Conservation (phyloP, 2,113 vertebrate species). For the Catagonus wagneri region DNA sequence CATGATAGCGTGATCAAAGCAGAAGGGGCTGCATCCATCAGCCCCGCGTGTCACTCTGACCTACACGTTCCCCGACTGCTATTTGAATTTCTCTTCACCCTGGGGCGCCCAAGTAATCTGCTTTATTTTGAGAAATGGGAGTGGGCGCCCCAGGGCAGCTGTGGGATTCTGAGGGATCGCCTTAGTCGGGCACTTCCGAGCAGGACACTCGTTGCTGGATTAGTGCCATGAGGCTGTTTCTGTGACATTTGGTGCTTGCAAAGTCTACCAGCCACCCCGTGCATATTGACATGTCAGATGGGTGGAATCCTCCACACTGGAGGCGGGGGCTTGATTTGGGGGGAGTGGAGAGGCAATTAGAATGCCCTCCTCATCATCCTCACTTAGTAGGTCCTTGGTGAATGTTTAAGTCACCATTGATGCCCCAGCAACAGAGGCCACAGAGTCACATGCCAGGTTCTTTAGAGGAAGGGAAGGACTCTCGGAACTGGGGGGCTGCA, state of each 20-base stretch:
- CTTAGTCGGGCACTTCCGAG: background rate
- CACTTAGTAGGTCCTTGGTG: background rate
- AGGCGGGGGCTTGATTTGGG: background rate
- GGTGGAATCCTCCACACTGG: too few relatives aligned
- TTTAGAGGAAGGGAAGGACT: background rate
- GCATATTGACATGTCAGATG: background rate
- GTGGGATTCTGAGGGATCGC: background rate
- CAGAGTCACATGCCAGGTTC: background rate
- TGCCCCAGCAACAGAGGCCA: background rate
- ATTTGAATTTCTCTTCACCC: background rate
- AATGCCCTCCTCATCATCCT: background rate
- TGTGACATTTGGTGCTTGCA: background rate
- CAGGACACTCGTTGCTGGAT: fast-evolving
- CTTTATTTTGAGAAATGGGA: background rate
- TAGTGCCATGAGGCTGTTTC: background rate
- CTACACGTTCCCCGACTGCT: background rate
- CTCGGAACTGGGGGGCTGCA: too few relatives aligned
- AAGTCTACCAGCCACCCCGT: background rate
- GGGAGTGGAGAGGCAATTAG: background rate
- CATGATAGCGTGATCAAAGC: background rate
- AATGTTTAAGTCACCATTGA: background rate
- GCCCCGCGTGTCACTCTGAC: background rate
- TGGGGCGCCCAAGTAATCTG: background rate
- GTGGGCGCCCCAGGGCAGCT: background rate
- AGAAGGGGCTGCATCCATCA: background rate